Base-by-base conservation (phyloP, 2,113 vertebrate species). In the Marmota flaviventris region DNA sequence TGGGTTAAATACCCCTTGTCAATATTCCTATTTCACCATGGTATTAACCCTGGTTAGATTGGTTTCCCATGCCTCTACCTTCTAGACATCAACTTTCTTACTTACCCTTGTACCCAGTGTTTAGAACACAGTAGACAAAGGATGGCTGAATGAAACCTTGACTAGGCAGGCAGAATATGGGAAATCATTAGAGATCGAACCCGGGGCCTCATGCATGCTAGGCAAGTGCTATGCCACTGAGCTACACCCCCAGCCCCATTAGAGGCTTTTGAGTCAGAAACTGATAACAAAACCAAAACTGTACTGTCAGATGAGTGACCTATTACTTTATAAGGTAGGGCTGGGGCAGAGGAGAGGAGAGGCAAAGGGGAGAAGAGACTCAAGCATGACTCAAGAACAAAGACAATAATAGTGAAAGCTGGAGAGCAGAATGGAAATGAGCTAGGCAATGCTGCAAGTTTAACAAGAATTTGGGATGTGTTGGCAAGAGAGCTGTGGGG, bases 201-300 rank as follows among this genome's bases (percentile, higher is more conserved):
- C 65, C 32, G 11, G 13, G 29, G 65, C 65, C 65, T 69, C 65
- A 69, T 32, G 65, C 65, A 69, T 69, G 65, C 65, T 16, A 69
- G 65, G 65, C 65, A 67, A 5, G 65, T 29, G 65, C 29, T 65
- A 8, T 65, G 11, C 27, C 63, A 27, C 27, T 34, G 67, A 69
- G 32, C 67, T 7, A 69, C 34, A 34, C 29, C 34, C 34, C 34
- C 34, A n/a, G 67, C 67, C 34, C 34, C 51, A 87, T n/a, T 45
- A 84, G 65, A 89, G n/a, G 70, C 25, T 78, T 82, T 67, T 73
- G 95, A 89, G 48, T 89, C 63, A 75, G 89, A 85, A 51, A 75
- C 24, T 42, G 85, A 81, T 91, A 81, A 81, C 25, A 87, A 37
- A 81, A 76, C 39, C 11, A 56, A 63, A 93, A 70, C 39, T 24